These are phyloP conservation scores for Laupala kohalensis DNA, from an alignment of 1,140 invertebrate genomes.

Conservation along the genomic window DNA sequence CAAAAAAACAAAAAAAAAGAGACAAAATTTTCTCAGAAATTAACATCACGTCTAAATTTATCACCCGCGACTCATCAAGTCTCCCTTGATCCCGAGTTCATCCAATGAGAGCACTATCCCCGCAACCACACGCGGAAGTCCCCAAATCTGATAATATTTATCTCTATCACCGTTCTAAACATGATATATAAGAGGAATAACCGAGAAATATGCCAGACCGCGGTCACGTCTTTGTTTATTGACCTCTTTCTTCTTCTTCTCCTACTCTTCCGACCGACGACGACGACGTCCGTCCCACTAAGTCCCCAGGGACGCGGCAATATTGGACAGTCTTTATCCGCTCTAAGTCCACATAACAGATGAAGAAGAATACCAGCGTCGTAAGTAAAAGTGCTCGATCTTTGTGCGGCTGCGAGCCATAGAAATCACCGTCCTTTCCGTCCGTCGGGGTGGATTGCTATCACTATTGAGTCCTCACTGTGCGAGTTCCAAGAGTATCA, in stretches of 20 bases:
- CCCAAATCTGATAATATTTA: not conserved
- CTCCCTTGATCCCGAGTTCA: no score
- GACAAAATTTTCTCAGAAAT: no score
- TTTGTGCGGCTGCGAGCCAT: not conserved
- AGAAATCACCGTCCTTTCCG: not conserved
- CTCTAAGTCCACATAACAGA: not conserved
- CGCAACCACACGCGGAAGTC: not conserved
- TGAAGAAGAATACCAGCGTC: not conserved
- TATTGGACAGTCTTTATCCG: not conserved
- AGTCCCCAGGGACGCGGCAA: not conserved
- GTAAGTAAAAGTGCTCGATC: not conserved
- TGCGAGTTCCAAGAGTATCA: no score
- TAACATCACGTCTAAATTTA: no score
- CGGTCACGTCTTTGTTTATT: not conserved
- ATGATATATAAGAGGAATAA: not conserved
- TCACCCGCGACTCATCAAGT: no score
- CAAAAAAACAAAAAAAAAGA: no score
- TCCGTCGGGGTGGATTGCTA: no score
- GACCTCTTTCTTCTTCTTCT: not conserved
- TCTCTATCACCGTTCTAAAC: not conserved
- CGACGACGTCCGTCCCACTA: not conserved
- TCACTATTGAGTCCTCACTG: no score
- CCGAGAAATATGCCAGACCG: not conserved
- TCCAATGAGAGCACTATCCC: no score
- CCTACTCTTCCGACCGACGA: not conserved